phyloP scores from a whole-genome alignment of 2,888 invertebrate species.

The Adelphocoris suturalis region DNA sequence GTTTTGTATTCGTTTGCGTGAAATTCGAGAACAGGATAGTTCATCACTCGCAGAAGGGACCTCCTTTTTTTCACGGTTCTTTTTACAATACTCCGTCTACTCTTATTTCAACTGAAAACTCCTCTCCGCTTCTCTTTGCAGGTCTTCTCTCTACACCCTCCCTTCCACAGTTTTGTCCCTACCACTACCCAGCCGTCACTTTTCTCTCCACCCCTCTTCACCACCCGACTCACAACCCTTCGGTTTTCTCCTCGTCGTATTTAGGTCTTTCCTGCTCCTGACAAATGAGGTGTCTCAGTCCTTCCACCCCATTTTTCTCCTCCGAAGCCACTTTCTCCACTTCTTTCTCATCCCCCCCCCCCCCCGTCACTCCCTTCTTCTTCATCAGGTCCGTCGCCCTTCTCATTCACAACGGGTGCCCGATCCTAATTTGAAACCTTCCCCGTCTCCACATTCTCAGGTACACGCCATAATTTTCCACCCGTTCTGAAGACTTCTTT shows the following conservation, averaged over 20 bases:
- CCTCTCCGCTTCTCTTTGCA: neutral
- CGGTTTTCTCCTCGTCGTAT: conserved; percentile 35
- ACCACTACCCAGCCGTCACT: neutral
- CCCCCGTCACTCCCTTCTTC: neutral
- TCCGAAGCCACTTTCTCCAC: conserved; percentile 14
- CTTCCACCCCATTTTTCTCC: conserved; percentile 23
- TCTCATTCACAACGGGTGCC: neutral
- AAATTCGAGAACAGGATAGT: neutral
- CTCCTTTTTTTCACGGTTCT: neutral
- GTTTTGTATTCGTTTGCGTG: no score
- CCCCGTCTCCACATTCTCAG: neutral
- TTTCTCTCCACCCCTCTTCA: neutral
- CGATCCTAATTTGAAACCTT: neutral
- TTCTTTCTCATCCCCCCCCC: neutral
- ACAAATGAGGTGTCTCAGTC: conserved; percentile 58
- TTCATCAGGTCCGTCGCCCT: conserved; percentile 28
- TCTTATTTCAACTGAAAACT: neutral
- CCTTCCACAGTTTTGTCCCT: neutral
- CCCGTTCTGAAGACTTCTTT: conserved; percentile 3
- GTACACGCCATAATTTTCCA: conserved; percentile 21
- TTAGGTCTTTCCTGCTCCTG: conserved; percentile 60
- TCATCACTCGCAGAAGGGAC: neutral
- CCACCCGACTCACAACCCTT: neutral
- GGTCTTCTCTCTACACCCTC: neutral
- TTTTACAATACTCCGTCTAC: neutral